Conservation (phyloP, 92 coral and sea anemone species). For the Zoanthus solanderi region DNA sequence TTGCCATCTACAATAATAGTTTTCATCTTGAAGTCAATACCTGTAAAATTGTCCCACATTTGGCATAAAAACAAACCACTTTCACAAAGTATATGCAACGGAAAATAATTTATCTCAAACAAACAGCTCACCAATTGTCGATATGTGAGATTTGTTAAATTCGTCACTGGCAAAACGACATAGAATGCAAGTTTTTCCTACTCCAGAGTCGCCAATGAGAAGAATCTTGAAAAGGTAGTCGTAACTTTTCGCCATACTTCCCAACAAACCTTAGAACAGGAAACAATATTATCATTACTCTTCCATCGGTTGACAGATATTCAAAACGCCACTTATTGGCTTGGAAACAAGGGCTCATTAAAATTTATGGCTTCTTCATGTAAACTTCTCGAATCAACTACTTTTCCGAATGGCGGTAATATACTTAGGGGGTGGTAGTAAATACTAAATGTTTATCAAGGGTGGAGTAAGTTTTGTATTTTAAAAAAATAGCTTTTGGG, state of each 20-base stretch:
- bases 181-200: slow-evolving; percentile 96
- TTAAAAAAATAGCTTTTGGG: not conserved
- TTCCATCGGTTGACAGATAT: slow-evolving; percentile 42
- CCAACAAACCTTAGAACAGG: slow-evolving; percentile 11
- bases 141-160: slow-evolving; percentile 94
- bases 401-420: not conserved
- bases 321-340: slow-evolving; percentile 49
- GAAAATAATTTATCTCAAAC: not conserved
- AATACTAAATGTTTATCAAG: not conserved
- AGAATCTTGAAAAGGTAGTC: slow-evolving; percentile 94
- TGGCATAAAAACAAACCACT: slow-evolving; percentile 1
- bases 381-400: not conserved
- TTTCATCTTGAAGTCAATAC: slow-evolving; percentile 98
- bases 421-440: not conserved
- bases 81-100: not conserved
- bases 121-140: slow-evolving; percentile 90
- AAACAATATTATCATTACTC: slow-evolving; percentile 26
- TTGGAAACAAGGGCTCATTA: slow-evolving; percentile 45
- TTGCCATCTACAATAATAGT: slow-evolving; percentile 96
- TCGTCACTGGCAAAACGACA: slow-evolving; percentile 98
- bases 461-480: not conserved
- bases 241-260: slow-evolving; percentile 92
- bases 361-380: slow-evolving; percentile 4
- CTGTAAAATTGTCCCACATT: slow-evolving; percentile 54
- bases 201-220: slow-evolving; percentile 97